These are phyloP conservation scores for Syrrhaptes paradoxus DNA, from an alignment of 2,113 vertebrate species.

Conservation along the genomic window DNA sequence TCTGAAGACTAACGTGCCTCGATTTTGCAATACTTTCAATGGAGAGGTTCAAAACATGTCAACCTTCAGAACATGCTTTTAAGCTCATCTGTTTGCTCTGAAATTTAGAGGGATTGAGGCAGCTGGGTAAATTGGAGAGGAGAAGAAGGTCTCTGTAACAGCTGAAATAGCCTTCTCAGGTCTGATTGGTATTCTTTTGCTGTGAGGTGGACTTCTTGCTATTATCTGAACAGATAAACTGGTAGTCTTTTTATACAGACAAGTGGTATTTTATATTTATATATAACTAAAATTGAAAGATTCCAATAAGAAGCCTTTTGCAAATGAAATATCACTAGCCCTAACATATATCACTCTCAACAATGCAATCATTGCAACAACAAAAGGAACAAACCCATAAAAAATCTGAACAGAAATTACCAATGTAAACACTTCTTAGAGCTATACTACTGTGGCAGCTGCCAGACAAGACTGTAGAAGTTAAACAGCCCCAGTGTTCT, in stretches of 20 bases:
- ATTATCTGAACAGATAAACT: not conserved
- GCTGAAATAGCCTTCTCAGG: not conserved
- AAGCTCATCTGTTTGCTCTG: not conserved
- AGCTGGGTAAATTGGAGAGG: not conserved
- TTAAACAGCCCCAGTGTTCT: not conserved
- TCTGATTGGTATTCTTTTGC: not conserved
- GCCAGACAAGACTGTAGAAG: not conserved
- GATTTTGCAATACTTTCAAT: slow-evolving; percentile 14
- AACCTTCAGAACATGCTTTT: not conserved
- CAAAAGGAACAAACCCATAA: not conserved
- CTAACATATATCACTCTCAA: not conserved
- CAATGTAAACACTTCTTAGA: not conserved
- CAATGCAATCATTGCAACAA: not conserved
- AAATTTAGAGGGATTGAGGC: not conserved
- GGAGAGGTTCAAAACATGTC: not conserved
- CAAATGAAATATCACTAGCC: not conserved
- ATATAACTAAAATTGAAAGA: not conserved
- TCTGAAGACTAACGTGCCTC: not conserved
- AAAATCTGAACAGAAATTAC: not conserved
- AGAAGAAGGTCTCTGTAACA: not conserved
- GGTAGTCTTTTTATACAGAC: not conserved
- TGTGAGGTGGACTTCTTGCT: not conserved
- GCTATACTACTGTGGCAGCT: not conserved
- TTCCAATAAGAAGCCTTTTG: not conserved
- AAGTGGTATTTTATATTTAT: not conserved